Base-by-base conservation (phyloP, 2,888 invertebrate genomes). In the Rosalia funebris region DNA sequence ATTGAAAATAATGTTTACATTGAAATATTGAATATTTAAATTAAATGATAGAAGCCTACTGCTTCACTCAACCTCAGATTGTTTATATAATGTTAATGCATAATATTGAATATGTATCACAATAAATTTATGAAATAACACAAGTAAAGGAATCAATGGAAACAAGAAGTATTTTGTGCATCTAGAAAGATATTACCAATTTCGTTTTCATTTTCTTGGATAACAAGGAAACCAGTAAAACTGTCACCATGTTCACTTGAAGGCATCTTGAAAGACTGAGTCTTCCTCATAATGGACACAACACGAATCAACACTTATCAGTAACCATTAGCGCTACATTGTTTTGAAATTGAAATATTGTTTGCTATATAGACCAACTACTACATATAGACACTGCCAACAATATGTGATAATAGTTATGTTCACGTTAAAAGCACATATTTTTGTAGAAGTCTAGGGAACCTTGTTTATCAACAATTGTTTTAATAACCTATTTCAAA, bases 11-110 rank as follows among this genome's bases (percentile, higher is more conserved):
- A n/a, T n/a, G n/a, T n/a, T n/a, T n/a, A n/a, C n/a, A n/a, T n/a
- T n/a, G n/a, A n/a, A n/a, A n/a, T n/a, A n/a, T n/a, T n/a, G n/a
- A n/a, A n/a, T n/a, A n/a, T n/a, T n/a, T n/a, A n/a, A n/a, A n/a
- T 62, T 66, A 48, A 61, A 65, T 15, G 64, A 57, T 62, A 45
- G 42, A 50, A n/a, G n/a, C n/a, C n/a, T n/a, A n/a, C n/a, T n/a
- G n/a, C n/a, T n/a, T n/a, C n/a, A n/a, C n/a, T n/a, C n/a, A n/a
- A n/a, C n/a, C n/a, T n/a, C n/a, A n/a, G n/a, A n/a, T n/a, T n/a
- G n/a, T n/a, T n/a, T n/a, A n/a, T n/a, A n/a, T n/a, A n/a, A n/a
- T n/a, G n/a, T n/a, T n/a, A n/a, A n/a, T n/a, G n/a, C n/a, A n/a
- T n/a, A n/a, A n/a, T n/a, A n/a, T n/a, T n/a, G n/a, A n/a, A n/a